Base-by-base conservation (phyloP, 2,888 invertebrate genomes). In the Gerris lacustris region DNA sequence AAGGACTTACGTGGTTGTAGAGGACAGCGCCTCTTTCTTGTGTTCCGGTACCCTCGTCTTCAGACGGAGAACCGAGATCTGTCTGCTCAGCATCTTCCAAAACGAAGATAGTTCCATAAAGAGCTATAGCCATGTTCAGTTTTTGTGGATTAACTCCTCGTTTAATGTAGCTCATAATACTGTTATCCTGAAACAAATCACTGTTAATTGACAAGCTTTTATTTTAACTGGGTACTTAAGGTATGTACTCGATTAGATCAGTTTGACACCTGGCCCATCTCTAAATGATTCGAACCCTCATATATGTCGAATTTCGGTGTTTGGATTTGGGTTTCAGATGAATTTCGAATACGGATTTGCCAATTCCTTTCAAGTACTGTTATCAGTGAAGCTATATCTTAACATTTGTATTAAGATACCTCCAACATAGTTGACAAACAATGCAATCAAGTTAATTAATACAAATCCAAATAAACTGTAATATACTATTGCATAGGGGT, bases 211-310 rank as follows among this genome's bases (percentile, higher is more conserved):
- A n/a, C n/a, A 62, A n/a, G 86, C 79, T 77, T 84, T 77, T 75
- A 86, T 76, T 79, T 82, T 81, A 31, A 2, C 4, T 80, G 84
- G 79, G 80, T 81, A 80, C 75, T 85, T 78, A 86, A 68, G 68
- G n/a, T 79, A 76, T 83, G 77, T 79, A 82, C 78, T 31, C 31
- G 4, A 31, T 31, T 31, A 2, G 1, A 31, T 31, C 31, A 31
- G 31, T 31, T 31, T 31, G 31, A 31, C 2, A 31, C 31, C 4
- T 31, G 1, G 2, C 31, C 4, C 31, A 31, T 31, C 1, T 2
- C 31, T 31, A 31, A 31, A 31, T 31, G 4, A 31, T 31, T 31
- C 4, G 31, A 31, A 31, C 31, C 31, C 31, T 31, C 31, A 31
- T 31, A 31, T 31, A 31, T 31, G 31, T 2, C 31, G 31, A 31